Percentiles rank a stretch among this genome's conserved stretches.
These are phyloP conservation scores for Coendou prehensilis DNA, from an alignment of 2,797 vertebrate genomes.

Conservation along the genomic window DNA sequence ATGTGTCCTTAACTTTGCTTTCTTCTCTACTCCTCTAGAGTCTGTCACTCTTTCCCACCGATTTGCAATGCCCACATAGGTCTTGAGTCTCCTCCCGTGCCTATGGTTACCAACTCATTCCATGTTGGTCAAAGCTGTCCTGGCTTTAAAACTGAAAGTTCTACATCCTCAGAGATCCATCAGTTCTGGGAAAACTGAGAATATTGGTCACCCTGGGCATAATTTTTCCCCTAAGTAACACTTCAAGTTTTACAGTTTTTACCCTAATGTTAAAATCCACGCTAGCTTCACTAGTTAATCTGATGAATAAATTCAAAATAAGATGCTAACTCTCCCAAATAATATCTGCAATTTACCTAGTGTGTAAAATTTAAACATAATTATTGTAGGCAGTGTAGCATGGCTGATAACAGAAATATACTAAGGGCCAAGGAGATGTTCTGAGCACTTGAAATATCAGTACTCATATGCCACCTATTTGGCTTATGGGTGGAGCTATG, in stretches of 20 bases:
- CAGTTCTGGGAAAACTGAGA: not conserved
- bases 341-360: conserved; percentile 1
- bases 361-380: not conserved
- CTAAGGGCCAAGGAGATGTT: not conserved
- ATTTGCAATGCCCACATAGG: not conserved
- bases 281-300: not conserved
- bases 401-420: not conserved
- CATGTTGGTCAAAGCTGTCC: not conserved
- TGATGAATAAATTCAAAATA: conserved; percentile 54
- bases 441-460: not conserved
- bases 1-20: conserved; percentile 22
- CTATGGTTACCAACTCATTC: not conserved
- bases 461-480: not conserved
- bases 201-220: not conserved
- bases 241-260: not conserved
- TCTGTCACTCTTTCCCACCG: not conserved
- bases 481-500: not conserved
- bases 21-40: not conserved
- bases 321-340: not conserved
- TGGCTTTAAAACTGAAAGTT: conserved; percentile 1
- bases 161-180: not conserved
- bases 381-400: conserved; percentile 15
- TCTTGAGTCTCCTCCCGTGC: not conserved
- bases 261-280: conserved; percentile 19
- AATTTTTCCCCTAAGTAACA: not conserved